phyloP scores from a whole-genome alignment of 1,140 invertebrate species.

The Scaptomyza hsui region DNA sequence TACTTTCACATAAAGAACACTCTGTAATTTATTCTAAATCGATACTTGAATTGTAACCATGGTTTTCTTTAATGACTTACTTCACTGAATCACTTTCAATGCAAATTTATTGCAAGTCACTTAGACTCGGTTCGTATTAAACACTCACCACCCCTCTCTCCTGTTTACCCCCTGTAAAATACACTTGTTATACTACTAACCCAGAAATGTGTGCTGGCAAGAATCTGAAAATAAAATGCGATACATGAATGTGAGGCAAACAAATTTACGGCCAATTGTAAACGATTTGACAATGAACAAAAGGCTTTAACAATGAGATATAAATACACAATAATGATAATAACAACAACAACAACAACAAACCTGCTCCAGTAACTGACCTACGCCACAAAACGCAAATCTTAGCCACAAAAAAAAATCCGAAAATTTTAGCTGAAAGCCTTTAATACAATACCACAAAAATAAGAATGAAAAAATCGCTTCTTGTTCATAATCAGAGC shows the following conservation, averaged over 20 bases:
- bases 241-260: constrained; percentile 29
- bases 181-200: constrained; percentile 24
- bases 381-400: constrained; percentile 64
- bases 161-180: neutral
- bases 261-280: constrained; percentile 71
- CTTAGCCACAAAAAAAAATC: constrained; percentile 42
- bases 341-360: constrained; percentile 57
- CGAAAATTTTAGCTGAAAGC: constrained; percentile 33
- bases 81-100: neutral
- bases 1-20: too few relatives aligned
- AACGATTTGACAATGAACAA: constrained; percentile 65
- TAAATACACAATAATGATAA: constrained; percentile 14
- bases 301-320: constrained; percentile 13
- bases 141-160: neutral
- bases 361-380: constrained; percentile 71
- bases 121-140: neutral
- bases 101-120: constrained; percentile 20
- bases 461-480: constrained; percentile 49
- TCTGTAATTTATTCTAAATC: too few relatives aligned
- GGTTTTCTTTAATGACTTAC: neutral
- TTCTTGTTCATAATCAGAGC: constrained; percentile 73
- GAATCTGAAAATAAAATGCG: constrained; percentile 16
- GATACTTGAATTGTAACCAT: neutral
- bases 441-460: constrained; percentile 51
- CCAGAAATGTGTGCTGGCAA: constrained; percentile 23